Percentiles rank a stretch among this genome's conserved stretches.
Conservation (phyloP, 2,888 invertebrate species). For the Liodrosophila aerea region DNA sequence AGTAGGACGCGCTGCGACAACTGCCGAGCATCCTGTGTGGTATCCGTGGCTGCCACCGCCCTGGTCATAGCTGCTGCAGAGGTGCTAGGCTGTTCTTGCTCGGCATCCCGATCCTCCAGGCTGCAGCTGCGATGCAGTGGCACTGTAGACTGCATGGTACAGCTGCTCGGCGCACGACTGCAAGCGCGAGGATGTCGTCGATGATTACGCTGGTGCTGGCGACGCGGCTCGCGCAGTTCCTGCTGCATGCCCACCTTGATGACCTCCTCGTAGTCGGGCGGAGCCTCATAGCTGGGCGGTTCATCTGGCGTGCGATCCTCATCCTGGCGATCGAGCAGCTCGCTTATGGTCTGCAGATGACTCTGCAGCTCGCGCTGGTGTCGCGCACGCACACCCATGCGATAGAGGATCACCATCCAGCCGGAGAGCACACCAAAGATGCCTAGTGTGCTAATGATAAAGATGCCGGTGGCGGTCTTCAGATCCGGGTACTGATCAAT, state of each 20-base stretch:
- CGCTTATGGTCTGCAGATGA: constrained; percentile 87
- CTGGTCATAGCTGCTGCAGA: constrained; percentile 76
- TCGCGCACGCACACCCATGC: constrained; percentile 85
- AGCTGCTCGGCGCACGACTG: constrained; percentile 66
- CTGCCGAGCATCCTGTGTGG: constrained; percentile 50
- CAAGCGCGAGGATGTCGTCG: constrained; percentile 66
- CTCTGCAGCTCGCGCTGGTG: constrained; percentile 87
- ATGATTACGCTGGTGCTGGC: constrained; percentile 55
- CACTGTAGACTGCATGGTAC: constrained; percentile 66
- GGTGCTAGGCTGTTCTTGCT: constrained; percentile 74
- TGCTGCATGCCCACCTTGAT: constrained; percentile 84
- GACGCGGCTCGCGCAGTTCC: constrained; percentile 79
- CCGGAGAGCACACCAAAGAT: constrained; percentile 86
- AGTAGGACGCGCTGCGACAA: constrained; percentile 72
- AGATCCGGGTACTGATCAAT: constrained; percentile 86
- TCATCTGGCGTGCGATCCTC: constrained; percentile 82
- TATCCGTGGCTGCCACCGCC: constrained; percentile 61
- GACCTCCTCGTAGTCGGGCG: constrained; percentile 88
- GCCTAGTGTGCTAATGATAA: constrained; percentile 86
- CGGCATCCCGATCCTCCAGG: constrained; percentile 40
- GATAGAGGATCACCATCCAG: constrained; percentile 85
- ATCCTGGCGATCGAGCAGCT: constrained; percentile 84
- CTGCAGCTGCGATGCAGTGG: constrained; percentile 64
- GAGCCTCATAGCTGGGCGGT: constrained; percentile 88
- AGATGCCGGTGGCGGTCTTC: constrained; percentile 86